phyloP scores from a whole-genome alignment of 2,113 vertebrate genomes.

The Ctenodactylus gundi region DNA sequence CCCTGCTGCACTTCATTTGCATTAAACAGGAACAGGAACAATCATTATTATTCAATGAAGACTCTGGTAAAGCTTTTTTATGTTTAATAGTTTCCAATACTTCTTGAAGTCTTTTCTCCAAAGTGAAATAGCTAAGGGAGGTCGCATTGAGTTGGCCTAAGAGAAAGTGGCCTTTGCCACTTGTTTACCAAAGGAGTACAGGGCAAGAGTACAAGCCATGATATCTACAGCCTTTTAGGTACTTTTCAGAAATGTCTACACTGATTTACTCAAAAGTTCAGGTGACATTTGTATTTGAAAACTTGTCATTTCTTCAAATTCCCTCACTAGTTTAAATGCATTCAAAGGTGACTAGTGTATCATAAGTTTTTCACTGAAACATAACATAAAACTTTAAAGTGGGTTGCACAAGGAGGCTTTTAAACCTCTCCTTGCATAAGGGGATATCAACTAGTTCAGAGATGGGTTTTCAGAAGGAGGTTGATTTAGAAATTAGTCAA shows the following conservation, averaged over 20 bases:
- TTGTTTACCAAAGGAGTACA: not conserved
- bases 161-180: not conserved
- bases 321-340: not conserved
- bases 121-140: slow-evolving; percentile 3
- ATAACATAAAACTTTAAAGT: slow-evolving; percentile 12
- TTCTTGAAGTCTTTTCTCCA: slow-evolving; percentile 2
- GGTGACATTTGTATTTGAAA: slow-evolving; percentile 1
- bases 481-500: not conserved
- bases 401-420: not conserved
- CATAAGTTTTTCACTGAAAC: not conserved
- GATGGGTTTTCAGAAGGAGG: not conserved
- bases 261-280: not conserved
- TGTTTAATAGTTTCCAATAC: slow-evolving; percentile 24
- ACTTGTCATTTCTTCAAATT: slow-evolving; percentile 19
- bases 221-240: not conserved
- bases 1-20: slow-evolving; percentile 46
- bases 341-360: not conserved
- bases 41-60: slow-evolving; percentile 42
- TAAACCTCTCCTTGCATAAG: no score
- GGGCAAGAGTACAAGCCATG: not conserved
- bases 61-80: slow-evolving; percentile 48
- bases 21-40: slow-evolving; percentile 37
- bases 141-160: not conserved
- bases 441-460: not conserved
- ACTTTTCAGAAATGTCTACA: slow-evolving; percentile 23